Evolutionary conservation across 2,113 vertebrate species (phyloP).

Genomic region (Takifugu bimaculatus): DNA sequence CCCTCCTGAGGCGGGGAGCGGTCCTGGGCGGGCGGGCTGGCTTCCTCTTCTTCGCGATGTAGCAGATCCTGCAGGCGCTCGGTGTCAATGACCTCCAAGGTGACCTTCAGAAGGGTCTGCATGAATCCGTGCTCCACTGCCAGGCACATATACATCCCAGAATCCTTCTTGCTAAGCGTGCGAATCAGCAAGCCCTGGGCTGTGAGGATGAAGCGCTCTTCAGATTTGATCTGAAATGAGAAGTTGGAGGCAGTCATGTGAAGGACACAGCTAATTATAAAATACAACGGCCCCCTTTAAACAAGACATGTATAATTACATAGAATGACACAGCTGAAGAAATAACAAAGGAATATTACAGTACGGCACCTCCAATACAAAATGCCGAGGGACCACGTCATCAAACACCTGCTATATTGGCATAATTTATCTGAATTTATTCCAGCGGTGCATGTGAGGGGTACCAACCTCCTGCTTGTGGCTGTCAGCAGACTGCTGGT

Average conservation of each 20-base stretch:
- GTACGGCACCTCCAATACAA: too few species aligned
- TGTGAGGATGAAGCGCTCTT: constrained; percentile 85
- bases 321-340: background rate
- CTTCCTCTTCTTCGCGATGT: constrained; percentile 79
- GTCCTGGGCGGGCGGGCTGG: constrained; percentile 59
- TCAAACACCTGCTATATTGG: too few species aligned
- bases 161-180: constrained; percentile 82
- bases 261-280: constrained; percentile 1
- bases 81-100: constrained; percentile 88
- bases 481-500: constrained; percentile 85
- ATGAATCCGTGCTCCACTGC: constrained; percentile 96
- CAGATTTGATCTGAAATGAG: constrained; percentile 79
- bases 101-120: constrained; percentile 91
- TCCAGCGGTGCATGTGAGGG: background rate
- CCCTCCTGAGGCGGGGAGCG: constrained; percentile 65
- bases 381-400: too few species aligned
- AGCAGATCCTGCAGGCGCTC: constrained; percentile 90
- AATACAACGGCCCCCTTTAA: background rate
- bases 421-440: background rate
- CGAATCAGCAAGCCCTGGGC: constrained; percentile 91
- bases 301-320: background rate
- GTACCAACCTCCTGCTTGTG: constrained; percentile 85
- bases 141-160: constrained; percentile 89
- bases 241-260: background rate
- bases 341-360: background rate